phyloP scores from a whole-genome alignment of 53 echinoderm and acorn worm genomes.

The Paracentrotus lividus region DNA sequence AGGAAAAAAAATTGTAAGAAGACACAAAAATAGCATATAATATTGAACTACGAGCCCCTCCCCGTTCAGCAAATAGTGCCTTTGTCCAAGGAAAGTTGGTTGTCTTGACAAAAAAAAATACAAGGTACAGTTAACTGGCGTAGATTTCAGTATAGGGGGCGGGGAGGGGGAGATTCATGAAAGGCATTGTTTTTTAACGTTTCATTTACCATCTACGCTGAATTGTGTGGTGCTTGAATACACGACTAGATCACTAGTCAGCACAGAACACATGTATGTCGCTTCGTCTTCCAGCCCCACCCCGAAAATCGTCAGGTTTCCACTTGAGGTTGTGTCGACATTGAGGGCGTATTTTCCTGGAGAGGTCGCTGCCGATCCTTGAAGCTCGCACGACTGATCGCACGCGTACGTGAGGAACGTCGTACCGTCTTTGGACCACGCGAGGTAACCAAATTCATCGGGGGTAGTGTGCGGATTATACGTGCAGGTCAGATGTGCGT shows the following conservation, averaged over 20 bases:
- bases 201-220: constrained; percentile 47
- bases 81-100: too few species aligned
- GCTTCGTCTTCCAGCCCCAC: constrained; percentile 43
- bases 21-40: too few species aligned
- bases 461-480: constrained; percentile 45
- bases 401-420: constrained; percentile 54
- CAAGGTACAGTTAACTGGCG: too few species aligned
- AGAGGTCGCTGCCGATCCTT: neutral
- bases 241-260: constrained; percentile 55
- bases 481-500: constrained; percentile 40
- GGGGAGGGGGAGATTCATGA: neutral
- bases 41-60: too few species aligned
- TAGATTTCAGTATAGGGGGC: too few species aligned
- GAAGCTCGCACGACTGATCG: neutral
- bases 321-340: constrained; percentile 48
- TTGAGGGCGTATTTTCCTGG: constrained; percentile 49
- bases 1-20: too few species aligned
- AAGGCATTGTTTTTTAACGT: neutral
- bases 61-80: too few species aligned
- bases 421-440: constrained; percentile 56
- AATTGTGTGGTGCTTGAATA: constrained; percentile 49
- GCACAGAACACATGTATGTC: constrained; percentile 39
- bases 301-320: constrained; percentile 55
- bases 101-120: too few species aligned
- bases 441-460: constrained; percentile 45